Evolutionary conservation across 2,113 vertebrate genomes (phyloP).

Genomic region (Raja brachyura): DNA sequence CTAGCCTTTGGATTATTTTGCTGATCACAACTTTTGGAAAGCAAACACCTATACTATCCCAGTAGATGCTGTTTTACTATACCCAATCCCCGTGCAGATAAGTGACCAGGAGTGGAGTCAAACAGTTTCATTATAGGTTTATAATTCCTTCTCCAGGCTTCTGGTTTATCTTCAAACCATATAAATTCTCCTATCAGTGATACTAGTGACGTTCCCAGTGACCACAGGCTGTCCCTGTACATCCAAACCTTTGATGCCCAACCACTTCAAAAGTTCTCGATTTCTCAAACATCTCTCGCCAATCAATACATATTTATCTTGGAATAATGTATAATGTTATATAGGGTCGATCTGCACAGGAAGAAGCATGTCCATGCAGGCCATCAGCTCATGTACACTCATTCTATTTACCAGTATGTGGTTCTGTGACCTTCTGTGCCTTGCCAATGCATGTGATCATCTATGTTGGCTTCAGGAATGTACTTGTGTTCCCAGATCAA

Average conservation of each 20-base stretch:
- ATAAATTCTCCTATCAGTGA: neutral
- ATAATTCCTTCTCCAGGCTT: no score
- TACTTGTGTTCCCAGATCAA: neutral
- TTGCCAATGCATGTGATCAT: no score
- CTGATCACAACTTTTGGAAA: neutral
- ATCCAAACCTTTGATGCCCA: neutral
- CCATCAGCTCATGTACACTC: no score
- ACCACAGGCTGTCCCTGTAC: neutral
- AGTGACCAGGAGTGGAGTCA: no score
- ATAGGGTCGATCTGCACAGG: no score
- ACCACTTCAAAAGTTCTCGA: no score
- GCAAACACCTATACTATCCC: neutral
- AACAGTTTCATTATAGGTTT: neutral
- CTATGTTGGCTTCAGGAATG: neutral
- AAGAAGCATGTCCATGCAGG: no score
- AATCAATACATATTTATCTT: neutral
- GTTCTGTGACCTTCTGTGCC: no score
- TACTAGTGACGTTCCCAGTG: neutral
- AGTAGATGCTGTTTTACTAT: neutral
- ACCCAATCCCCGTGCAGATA: no score
- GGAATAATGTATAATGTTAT: no score
- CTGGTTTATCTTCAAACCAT: neutral
- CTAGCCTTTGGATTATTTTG: neutral
- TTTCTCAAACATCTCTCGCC: neutral
- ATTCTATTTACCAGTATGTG: no score